Conservation (phyloP, 2,888 invertebrate genomes). For the Machimus atricapillus region DNA sequence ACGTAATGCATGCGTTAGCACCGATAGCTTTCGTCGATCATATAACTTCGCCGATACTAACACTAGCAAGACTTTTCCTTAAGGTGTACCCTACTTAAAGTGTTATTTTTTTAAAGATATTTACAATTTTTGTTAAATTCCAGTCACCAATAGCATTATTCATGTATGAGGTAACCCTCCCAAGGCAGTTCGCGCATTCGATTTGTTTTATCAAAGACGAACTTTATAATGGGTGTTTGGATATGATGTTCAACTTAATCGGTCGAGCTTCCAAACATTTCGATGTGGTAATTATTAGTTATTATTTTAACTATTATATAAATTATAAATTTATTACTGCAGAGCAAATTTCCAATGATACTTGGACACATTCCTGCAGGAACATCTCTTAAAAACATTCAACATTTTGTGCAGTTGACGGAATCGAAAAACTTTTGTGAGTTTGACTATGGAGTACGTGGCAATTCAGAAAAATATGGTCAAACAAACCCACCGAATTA, state of each 20-base stretch:
- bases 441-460: background rate
- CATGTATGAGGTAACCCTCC: background rate
- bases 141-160: background rate
- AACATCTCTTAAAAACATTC: background rate
- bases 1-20: slow-evolving; percentile 64
- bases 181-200: background rate
- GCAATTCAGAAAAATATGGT: slow-evolving; percentile 64
- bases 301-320: background rate
- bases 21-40: slow-evolving; percentile 62
- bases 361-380: background rate
- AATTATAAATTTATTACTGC: background rate
- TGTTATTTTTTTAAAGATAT: background rate
- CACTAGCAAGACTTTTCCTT: background rate
- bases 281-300: background rate
- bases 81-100: background rate
- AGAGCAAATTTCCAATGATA: background rate
- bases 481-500: slow-evolving; percentile 65
- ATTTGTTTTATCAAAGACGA: too few species aligned
- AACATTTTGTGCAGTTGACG: background rate
- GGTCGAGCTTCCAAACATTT: background rate
- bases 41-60: slow-evolving; percentile 53
- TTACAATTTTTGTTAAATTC: background rate
- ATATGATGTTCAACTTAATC: background rate
- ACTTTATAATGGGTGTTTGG: background rate
- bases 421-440: background rate